Percentiles rank a stretch among this genome's conserved stretches.
These are phyloP conservation scores for Anastatus disparis DNA, from an alignment of 1,140 invertebrate species.

Conservation along the genomic window DNA sequence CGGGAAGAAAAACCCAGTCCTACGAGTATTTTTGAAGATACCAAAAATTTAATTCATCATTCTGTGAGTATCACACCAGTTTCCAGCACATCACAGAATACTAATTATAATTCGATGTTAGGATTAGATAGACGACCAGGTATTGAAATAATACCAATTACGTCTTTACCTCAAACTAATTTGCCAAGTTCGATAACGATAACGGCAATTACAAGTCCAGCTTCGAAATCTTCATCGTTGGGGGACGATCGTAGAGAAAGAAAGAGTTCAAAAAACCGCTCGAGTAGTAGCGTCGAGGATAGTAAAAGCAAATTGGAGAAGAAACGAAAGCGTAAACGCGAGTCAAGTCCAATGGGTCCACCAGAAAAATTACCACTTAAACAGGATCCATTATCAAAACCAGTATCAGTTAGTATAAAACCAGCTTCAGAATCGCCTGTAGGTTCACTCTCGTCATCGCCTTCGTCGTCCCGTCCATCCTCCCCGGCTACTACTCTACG, in stretches of 20 bases:
- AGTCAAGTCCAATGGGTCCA: constrained; percentile 84
- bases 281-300: constrained; percentile 53
- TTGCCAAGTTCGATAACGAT: constrained; percentile 85
- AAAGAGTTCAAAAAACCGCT: constrained; percentile 72
- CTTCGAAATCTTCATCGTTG: constrained; percentile 60
- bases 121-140: constrained; percentile 76
- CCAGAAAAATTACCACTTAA: constrained; percentile 82
- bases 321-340: constrained; percentile 80
- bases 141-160: constrained; percentile 84
- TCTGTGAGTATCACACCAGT: constrained; percentile 85
- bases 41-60: constrained; percentile 74
- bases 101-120: constrained; percentile 71
- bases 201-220: constrained; percentile 76
- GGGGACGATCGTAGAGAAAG: constrained; percentile 74
- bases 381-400: constrained; percentile 75
- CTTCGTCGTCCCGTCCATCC: constrained; percentile 65
- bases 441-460: constrained; percentile 48
- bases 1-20: constrained; percentile 61
- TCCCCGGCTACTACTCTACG: constrained; percentile 72
- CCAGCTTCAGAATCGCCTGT: constrained; percentile 73
- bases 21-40: constrained; percentile 68
- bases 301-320: constrained; percentile 79
- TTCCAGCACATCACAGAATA: constrained; percentile 56
- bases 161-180: constrained; percentile 70
- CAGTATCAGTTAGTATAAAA: constrained; percentile 79